Percentiles rank a stretch among this genome's conserved stretches.
phyloP scores from a whole-genome alignment of 2,888 invertebrate genomes.

The Apotomis turbidana region DNA sequence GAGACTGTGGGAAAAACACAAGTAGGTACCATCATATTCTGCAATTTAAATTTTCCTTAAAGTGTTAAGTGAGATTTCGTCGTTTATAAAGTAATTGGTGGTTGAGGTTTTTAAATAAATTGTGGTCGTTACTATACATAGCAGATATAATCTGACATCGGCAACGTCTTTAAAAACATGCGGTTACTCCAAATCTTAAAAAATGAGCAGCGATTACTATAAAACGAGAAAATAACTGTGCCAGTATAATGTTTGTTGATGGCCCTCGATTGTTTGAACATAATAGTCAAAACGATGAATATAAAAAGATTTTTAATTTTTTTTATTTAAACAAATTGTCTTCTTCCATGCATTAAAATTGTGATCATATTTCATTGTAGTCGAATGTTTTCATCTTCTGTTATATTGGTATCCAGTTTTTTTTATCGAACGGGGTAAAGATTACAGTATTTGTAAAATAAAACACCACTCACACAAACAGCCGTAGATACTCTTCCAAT shows the following conservation, averaged over 20 bases:
- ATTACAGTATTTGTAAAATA: neutral
- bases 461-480: constrained; percentile 42
- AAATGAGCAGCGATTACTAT: neutral
- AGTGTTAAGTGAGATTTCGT: constrained; percentile 24
- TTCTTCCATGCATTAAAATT: neutral
- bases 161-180: constrained; percentile 8
- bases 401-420: neutral
- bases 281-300: no score
- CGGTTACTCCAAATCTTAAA: constrained; percentile 1
- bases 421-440: neutral
- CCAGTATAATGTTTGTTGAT: neutral
- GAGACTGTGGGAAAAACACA: constrained; percentile 5
- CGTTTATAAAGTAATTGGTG: constrained; percentile 22
- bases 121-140: constrained; percentile 19
- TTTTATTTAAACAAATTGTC: no score
- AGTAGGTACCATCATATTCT: constrained; percentile 3
- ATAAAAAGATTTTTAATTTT: no score
- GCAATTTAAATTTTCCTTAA: constrained; percentile 13
- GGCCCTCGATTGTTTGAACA: no score
- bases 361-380: neutral
- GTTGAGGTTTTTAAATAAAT: constrained; percentile 27
- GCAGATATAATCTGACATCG: constrained; percentile 9
- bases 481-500: constrained; percentile 52
- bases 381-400: neutral
- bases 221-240: neutral